A percentile compares a stretch with the other conserved stretches of the same genome.
Conservation (phyloP, 2,113 vertebrate species). For the Fulica atra region DNA sequence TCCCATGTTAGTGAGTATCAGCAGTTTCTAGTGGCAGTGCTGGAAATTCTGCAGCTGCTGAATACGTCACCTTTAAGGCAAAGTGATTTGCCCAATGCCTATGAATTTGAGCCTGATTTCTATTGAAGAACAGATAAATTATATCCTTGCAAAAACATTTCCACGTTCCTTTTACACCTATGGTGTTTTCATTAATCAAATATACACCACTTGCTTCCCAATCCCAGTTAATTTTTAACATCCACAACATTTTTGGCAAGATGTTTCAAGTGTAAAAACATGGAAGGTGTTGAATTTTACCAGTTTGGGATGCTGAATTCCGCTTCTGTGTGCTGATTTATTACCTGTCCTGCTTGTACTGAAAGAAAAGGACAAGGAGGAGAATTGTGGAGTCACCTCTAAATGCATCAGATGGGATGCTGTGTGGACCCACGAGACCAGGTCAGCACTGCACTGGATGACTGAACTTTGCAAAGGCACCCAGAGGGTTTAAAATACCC, state of each 20-base stretch:
- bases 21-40: not conserved
- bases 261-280: not conserved
- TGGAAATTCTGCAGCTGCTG: not conserved
- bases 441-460: not conserved
- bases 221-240: not conserved
- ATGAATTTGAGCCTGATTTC: not conserved
- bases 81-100: not conserved
- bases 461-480: not conserved
- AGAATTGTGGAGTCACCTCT: not conserved
- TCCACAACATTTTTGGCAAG: not conserved
- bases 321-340: not conserved
- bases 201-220: not conserved
- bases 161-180: not conserved
- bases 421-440: not conserved
- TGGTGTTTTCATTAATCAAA: not conserved
- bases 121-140: not conserved
- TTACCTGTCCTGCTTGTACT: not conserved
- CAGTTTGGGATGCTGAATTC: not conserved
- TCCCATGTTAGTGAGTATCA: not conserved
- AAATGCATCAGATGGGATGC: not conserved
- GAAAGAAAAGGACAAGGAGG: not conserved
- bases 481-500: not conserved
- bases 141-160: not conserved
- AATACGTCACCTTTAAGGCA: not conserved
- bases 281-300: not conserved